Base-by-base conservation (phyloP, 2,797 vertebrate species). In the Myotis findleyi region DNA sequence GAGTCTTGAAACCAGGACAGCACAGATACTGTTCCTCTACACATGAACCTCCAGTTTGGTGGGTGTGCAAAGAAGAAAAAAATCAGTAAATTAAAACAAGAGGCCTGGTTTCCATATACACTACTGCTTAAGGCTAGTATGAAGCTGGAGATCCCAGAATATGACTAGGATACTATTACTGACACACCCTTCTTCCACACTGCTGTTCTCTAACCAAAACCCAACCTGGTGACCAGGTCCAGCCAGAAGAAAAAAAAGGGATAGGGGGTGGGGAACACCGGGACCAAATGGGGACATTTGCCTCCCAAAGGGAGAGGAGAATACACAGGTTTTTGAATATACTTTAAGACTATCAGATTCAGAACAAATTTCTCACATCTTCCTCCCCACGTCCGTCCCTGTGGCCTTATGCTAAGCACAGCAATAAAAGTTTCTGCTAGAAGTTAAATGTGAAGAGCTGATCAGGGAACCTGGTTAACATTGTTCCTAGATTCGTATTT, bases 401-500 rank as follows among this genome's bases (percentile, higher is more conserved):
- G 25, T 33, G 14, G 38, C 13, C 73, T 73, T 92, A 81, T 16
- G 25, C 59, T 95, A 94, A 94, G 89, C 44, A 90, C 17, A 73
- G 36, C 51, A 87, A 21, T 91, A 89, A 89, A 91, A 94, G 49
- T 94, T 82, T 90, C 64, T 44, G 20, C 49, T 64, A 87, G 25
- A 87, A 87, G n/a, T 77, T n/a, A 83, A 38, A 91, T 33, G 9
- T 79, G 9, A 96, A 93, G 16, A 13, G 72, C 10, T 68, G 57
- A 90, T 93, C 72, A 71, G 57, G 69, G 47, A 92, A 88, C 53
- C 91, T 88, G 72, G 55, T 62, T 92, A 96, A 93, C 57, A 49
- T 2, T 84, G 88, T 87, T 95, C 94, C 92, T 66, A 93, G 72
- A 79, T 57, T 95, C 93, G 25, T 83, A 88, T 84, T 18, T 55